Conservation (phyloP, 2,888 invertebrate species). For the Aethes cnicana region DNA sequence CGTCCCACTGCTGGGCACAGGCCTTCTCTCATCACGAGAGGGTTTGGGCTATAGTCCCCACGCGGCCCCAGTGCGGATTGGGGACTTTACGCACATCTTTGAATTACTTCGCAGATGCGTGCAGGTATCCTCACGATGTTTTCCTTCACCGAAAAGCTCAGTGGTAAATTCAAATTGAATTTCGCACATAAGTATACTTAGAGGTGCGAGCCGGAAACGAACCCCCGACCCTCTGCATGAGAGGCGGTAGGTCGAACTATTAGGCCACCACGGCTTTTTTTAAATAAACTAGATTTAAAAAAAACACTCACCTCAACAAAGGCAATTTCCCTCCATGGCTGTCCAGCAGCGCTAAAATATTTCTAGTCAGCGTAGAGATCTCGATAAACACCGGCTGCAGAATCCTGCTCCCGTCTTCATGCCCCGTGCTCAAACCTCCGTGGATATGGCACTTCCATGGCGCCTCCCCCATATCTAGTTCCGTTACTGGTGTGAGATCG, state of each 20-base stretch:
- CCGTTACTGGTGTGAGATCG: conserved; percentile 60
- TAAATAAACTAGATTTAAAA: background rate
- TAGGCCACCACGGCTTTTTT: too few relatives aligned
- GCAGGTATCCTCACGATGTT: too few relatives aligned
- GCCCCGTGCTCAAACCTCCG: conserved; percentile 54
- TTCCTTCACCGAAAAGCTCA: too few relatives aligned
- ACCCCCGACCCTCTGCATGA: background rate
- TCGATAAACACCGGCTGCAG: conserved; percentile 86
- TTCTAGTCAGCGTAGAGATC: conserved; percentile 84
- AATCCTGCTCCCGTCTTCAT: conserved; percentile 75
- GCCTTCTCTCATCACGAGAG: too few relatives aligned
- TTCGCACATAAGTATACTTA: too few relatives aligned
- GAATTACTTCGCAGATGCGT: too few relatives aligned
- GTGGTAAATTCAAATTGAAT: too few relatives aligned
- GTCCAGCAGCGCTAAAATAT: conserved; percentile 86
- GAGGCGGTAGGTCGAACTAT: background rate
- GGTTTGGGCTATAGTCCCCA: too few relatives aligned
- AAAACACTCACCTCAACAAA: conserved; percentile 85
- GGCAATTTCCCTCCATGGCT: conserved; percentile 90
- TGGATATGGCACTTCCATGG: conserved; percentile 81
- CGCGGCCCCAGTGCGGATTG: too few relatives aligned
- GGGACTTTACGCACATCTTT: too few relatives aligned
- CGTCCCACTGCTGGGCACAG: too few relatives aligned
- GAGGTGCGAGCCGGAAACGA: too few relatives aligned
- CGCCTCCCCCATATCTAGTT: conserved; percentile 67